These are phyloP conservation scores for Sprattus sprattus DNA, from an alignment of 2,113 vertebrate species.

Conservation along the genomic window DNA sequence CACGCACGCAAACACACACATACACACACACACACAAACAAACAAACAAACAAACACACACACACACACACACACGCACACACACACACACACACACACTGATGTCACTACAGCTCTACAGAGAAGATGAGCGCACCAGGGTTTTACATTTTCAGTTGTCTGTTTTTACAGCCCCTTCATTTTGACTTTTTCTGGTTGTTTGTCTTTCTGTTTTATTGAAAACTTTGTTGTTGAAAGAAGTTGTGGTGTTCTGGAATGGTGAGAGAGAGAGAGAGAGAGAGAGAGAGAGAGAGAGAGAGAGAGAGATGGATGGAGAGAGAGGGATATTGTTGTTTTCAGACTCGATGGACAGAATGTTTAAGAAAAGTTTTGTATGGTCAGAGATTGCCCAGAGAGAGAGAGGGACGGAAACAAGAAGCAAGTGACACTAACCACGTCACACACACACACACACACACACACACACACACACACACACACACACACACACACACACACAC, in stretches of 20 bases:
- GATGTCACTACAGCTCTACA: slow-evolving; percentile 10
- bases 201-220: neutral
- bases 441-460: neutral
- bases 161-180: neutral
- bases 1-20: slow-evolving; percentile 4
- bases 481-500: slow-evolving; percentile 5
- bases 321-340: neutral
- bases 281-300: neutral
- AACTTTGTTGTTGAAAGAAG: too few relatives aligned
- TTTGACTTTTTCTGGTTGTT: neutral
- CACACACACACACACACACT: slow-evolving; percentile 10
- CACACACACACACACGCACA: slow-evolving; percentile 9
- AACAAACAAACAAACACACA: neutral
- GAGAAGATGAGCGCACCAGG: neutral
- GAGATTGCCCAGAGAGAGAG: neutral
- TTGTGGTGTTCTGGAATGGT: neutral
- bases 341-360: neutral
- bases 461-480: neutral
- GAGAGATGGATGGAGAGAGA: neutral
- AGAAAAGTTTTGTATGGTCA: neutral
- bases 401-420: neutral
- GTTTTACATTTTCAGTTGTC: neutral
- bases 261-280: neutral
- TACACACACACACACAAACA: neutral
- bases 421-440: neutral